A percentile compares a stretch with the other conserved stretches of the same genome.
Conservation (phyloP, 2,888 invertebrate species). For the Oxycera nigricornis region DNA sequence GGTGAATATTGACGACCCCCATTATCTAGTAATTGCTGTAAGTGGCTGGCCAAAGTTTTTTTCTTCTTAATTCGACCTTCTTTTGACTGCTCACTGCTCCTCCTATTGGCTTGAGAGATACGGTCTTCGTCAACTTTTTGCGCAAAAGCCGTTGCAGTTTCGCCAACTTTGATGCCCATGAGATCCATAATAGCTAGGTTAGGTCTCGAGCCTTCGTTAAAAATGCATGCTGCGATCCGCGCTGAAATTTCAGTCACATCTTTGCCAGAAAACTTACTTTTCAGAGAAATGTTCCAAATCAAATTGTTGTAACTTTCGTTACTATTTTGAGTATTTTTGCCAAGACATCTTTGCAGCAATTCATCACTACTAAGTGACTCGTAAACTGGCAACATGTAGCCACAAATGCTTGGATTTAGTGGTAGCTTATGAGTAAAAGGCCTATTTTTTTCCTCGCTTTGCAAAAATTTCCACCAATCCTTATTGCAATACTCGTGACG, state of each 20-base stretch:
- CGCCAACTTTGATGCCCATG: background rate
- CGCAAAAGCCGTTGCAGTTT: too few relatives aligned
- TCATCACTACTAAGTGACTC: slow-evolving; percentile 15
- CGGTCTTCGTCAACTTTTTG: too few relatives aligned
- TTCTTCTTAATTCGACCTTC: too few relatives aligned
- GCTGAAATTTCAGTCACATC: background rate
- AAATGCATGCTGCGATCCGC: background rate
- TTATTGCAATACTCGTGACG: slow-evolving; percentile 19
- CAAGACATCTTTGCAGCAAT: slow-evolving; percentile 9
- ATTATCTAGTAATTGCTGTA: too few relatives aligned
- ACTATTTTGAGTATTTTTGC: background rate
- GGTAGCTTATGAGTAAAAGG: slow-evolving; percentile 8
- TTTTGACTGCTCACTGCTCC: too few relatives aligned
- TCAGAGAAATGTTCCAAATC: too few relatives aligned
- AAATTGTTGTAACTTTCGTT: background rate
- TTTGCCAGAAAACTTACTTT: too few relatives aligned
- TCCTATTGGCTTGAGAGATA: too few relatives aligned
- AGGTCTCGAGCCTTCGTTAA: background rate
- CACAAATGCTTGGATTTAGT: slow-evolving; percentile 13
- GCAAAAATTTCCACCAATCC: slow-evolving; percentile 10
- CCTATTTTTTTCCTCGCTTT: background rate
- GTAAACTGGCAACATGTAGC: slow-evolving; percentile 15
- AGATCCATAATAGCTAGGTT: background rate
- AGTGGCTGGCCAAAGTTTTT: too few relatives aligned
- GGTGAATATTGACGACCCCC: too few relatives aligned